Evolutionary conservation across 2,888 invertebrate species (phyloP).

Genomic region (Hirtodrosophila confusa): DNA sequence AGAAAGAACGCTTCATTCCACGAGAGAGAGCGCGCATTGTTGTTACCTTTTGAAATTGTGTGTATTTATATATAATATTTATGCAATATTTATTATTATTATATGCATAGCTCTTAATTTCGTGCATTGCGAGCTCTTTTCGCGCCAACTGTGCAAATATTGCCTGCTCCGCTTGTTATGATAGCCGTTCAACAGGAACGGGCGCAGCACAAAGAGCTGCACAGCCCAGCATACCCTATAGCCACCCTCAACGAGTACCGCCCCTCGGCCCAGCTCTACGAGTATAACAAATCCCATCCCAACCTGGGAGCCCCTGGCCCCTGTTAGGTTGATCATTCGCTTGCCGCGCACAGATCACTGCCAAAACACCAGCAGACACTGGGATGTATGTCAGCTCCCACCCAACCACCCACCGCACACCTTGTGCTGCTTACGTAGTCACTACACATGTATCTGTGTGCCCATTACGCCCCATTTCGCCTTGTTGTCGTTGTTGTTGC

Average conservation of each 20-base stretch:
- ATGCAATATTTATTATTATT: constrained; percentile 64
- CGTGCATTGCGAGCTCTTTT: constrained; percentile 42
- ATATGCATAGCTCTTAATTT: constrained; percentile 1
- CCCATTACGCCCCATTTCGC: constrained; percentile 67
- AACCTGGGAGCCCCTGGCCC: too few species aligned
- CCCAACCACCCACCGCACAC: constrained; percentile 31
- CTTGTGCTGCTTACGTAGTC: constrained; percentile 51
- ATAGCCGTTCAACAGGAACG: too few species aligned
- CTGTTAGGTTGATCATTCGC: constrained; percentile 13
- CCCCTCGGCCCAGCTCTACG: too few species aligned
- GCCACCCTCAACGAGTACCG: too few species aligned
- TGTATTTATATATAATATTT: constrained; percentile 26
- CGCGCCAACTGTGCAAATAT: constrained; percentile 73
- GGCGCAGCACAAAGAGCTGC: too few species aligned
- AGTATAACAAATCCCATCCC: too few species aligned
- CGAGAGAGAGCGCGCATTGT: constrained; percentile 55
- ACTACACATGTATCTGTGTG: constrained; percentile 27
- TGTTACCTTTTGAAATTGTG: constrained; percentile 37
- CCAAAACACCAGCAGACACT: constrained; percentile 46
- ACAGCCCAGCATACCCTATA: too few species aligned
- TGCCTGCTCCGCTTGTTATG: constrained; percentile 4
- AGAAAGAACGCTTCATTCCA: constrained; percentile 41
- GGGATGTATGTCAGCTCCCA: constrained; percentile 32
- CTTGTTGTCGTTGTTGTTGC: constrained; percentile 43
- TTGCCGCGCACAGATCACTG: constrained; percentile 27